phyloP scores from a whole-genome alignment of 1,140 invertebrate species.

The Aricia agestis region DNA sequence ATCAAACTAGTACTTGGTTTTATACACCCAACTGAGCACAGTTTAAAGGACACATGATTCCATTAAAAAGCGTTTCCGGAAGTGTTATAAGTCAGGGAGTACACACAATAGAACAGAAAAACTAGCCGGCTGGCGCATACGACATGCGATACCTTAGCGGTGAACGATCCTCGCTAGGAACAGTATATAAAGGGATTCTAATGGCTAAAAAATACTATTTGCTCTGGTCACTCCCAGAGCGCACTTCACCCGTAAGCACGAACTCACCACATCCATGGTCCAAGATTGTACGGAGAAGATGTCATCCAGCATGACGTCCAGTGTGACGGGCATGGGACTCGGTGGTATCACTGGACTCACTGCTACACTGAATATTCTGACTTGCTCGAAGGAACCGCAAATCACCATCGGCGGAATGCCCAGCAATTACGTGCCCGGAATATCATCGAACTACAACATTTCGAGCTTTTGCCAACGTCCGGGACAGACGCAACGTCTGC shows the following conservation, averaged over 20 bases:
- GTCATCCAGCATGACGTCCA: slow-evolving; percentile 74
- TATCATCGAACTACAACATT: slow-evolving; percentile 71
- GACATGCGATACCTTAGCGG: slow-evolving; percentile 54
- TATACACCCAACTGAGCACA: neutral
- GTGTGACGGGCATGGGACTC: slow-evolving; percentile 73
- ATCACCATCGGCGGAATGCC: slow-evolving; percentile 72
- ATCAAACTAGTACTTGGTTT: neutral
- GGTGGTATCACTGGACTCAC: slow-evolving; percentile 67
- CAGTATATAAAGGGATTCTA: slow-evolving; percentile 48
- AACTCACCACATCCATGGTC: slow-evolving; percentile 46
- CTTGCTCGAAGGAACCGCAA: slow-evolving; percentile 67
- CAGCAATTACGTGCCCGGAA: slow-evolving; percentile 69
- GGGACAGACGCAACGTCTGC: slow-evolving; percentile 68
- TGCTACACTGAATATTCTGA: slow-evolving; percentile 61
- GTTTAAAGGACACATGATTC: neutral
- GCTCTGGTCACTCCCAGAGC: slow-evolving; percentile 61
- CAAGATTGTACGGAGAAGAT: slow-evolving; percentile 69
- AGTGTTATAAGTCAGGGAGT: slow-evolving; percentile 35
- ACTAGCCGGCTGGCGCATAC: slow-evolving; percentile 40
- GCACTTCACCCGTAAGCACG: slow-evolving; percentile 40
- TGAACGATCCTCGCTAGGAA: slow-evolving; percentile 46
- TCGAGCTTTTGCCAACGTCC: slow-evolving; percentile 72
- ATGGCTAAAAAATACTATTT: slow-evolving; percentile 44
- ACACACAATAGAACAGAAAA: slow-evolving; percentile 51
- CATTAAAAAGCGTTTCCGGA: slow-evolving; percentile 9